Evolutionary conservation across 2,888 invertebrate species (phyloP), one percentile per base, ranked within the genome.

Genomic region (Eupithecia abbreviata): DNA sequence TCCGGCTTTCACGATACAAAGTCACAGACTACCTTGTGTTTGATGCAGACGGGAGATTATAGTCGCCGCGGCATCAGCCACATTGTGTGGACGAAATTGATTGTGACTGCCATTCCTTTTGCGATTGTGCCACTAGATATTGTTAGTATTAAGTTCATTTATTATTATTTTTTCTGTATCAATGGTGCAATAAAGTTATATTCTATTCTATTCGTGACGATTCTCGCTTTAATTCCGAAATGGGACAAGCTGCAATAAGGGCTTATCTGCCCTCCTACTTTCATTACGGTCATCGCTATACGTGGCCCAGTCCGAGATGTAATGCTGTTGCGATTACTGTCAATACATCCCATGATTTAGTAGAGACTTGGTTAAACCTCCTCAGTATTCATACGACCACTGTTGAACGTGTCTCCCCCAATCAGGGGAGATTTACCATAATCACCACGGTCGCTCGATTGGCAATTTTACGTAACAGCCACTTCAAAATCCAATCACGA

Each of bases 21-120:
- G 73, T 74, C 77, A 74, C 71, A 77, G 69, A 65, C 72, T 70
- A 70, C 72, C 68, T 49, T 4, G 18, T 45, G 45, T n/a, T 18
- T 12, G 4, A 13, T 7, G 18, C 30, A 69, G 69, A 69, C 69
- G 12, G 12, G 47, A 0, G 18, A 69, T 18, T 30, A n/a, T 30
- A 2, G 18, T 66, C 13, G 42, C 12, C 42, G 7, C 42, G 18
- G 66, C 7, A 66, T 66, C 66, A n/a, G n/a, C n/a, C 30, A 30
- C 30, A 30, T 30, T 30, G 30, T 30, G 30, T 30, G 30, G 30
- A 30, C 30, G 30, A 30, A 30, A 1, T 30, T 30, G 30, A 30
- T 30, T 30, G 30, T 1, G 30, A 1, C 30, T 30, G 30, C 30
- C 30, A 30, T 30, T 30, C 30, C 30, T n/a, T n/a, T n/a, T n/a